These are phyloP conservation scores for Lordiphosa fenestrarum DNA, from an alignment of 2,888 invertebrate genomes.

Conservation along the genomic window DNA sequence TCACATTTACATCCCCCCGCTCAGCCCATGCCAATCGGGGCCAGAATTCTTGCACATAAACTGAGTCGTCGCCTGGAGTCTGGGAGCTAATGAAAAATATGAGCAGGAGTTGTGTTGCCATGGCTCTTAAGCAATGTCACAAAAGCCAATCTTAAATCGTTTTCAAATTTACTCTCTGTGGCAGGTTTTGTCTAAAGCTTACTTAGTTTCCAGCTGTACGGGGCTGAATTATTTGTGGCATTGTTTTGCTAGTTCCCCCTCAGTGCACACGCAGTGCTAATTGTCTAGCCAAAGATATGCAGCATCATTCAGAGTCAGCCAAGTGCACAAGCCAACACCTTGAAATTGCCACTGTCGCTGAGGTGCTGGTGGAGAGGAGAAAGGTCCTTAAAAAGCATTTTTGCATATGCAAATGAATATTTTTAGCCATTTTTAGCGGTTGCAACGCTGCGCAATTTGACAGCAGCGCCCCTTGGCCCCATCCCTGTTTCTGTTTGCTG, in stretches of 20 bases:
- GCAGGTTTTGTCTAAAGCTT: background rate
- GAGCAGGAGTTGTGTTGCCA: too few relatives aligned
- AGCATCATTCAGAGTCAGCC: slow-evolving; percentile 10
- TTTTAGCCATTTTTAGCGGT: slow-evolving; percentile 34
- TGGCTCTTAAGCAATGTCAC: slow-evolving; percentile 3
- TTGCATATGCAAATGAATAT: slow-evolving; percentile 59
- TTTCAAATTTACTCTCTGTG: slow-evolving; percentile 8
- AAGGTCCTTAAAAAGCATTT: slow-evolving; percentile 26
- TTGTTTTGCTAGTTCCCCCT: background rate
- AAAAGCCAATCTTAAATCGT: slow-evolving; percentile 10
- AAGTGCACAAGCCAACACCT: slow-evolving; percentile 7
- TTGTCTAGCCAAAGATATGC: slow-evolving; percentile 11
- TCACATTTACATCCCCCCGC: slow-evolving; percentile 13
- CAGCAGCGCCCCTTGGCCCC: slow-evolving; percentile 12
- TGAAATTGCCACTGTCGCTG: background rate
- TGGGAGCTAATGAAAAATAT: too few relatives aligned
- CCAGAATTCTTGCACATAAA: slow-evolving; percentile 2
- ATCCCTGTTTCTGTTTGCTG: slow-evolving; percentile 45
- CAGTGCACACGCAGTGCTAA: slow-evolving; percentile 14
- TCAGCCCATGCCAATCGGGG: background rate
- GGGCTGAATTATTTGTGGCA: slow-evolving; percentile 5
- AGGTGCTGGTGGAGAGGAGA: background rate
- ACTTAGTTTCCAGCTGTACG: background rate
- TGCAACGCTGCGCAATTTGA: slow-evolving; percentile 30
- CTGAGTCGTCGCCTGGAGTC: background rate